These are phyloP conservation scores for Linyphia triangularis DNA, from an alignment of 2,888 invertebrate genomes.

Conservation along the genomic window DNA sequence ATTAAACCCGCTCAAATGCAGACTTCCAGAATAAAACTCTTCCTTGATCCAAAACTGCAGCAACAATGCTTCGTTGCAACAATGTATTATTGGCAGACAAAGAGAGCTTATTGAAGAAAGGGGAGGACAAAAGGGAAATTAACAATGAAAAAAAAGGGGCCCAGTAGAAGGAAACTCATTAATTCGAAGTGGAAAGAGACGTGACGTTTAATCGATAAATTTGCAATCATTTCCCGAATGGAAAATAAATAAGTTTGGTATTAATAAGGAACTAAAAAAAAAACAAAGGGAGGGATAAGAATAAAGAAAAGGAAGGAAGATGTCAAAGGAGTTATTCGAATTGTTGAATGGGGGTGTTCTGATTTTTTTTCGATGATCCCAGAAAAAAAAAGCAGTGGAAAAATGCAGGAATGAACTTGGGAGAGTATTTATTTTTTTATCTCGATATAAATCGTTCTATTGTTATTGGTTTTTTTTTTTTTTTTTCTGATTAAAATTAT, in stretches of 20 bases:
- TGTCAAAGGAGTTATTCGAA: constrained; percentile 62
- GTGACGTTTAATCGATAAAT: constrained; percentile 71
- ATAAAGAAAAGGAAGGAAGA: constrained; percentile 32
- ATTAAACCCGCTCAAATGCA: too few relatives aligned
- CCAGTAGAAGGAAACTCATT: constrained; percentile 54
- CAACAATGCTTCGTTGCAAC: background rate
- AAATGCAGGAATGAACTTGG: background rate
- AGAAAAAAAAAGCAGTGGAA: background rate
- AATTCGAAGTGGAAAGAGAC: constrained; percentile 64
- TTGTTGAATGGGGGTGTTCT: constrained; percentile 41
- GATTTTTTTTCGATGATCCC: constrained; percentile 2
- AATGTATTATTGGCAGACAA: constrained; percentile 58
- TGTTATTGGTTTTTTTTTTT: too few relatives aligned
- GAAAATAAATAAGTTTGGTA: constrained; percentile 69
- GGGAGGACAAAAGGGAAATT: constrained; percentile 61
- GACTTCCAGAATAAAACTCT: too few relatives aligned
- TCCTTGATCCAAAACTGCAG: background rate
- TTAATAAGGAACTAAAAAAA: constrained; percentile 44
- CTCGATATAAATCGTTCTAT: too few relatives aligned
- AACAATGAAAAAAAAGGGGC: constrained; percentile 43
- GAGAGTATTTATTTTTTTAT: too few relatives aligned
- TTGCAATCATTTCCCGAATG: constrained; percentile 67
- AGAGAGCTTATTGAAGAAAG: constrained; percentile 58
- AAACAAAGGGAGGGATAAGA: constrained; percentile 4
- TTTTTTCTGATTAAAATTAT: too few relatives aligned